Evolutionary conservation across 2,888 invertebrate genomes (phyloP).

Genomic region (Acanthosepion lycidas): DNA sequence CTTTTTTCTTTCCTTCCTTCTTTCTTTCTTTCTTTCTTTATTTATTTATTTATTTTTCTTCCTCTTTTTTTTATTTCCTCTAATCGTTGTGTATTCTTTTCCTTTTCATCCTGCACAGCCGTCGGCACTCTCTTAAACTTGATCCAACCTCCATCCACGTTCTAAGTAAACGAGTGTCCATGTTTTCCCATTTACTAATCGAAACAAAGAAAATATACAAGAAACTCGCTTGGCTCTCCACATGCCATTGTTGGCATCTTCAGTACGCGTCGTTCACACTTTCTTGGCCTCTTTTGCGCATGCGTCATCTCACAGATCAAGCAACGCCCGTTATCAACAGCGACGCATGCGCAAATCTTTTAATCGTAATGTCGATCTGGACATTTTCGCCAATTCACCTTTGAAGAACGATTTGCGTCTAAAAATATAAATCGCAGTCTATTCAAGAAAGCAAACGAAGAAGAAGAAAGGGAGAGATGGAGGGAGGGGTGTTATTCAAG

Average conservation of each 20-base stretch:
- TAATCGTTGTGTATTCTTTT: not conserved
- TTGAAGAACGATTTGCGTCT: not conserved
- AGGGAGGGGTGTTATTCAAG: not conserved
- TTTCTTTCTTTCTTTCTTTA: not conserved
- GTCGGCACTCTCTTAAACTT: not conserved
- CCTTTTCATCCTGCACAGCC: not conserved
- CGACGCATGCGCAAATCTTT: not conserved
- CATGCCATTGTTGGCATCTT: not conserved
- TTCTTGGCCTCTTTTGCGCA: not conserved
- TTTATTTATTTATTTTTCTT: too few species aligned
- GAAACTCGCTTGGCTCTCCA: not conserved
- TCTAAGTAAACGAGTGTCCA: not conserved
- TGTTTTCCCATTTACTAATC: not conserved
- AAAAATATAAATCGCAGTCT: not conserved
- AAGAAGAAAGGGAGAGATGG: too few species aligned
- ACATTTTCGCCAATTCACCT: not conserved
- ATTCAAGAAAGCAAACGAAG: not conserved
- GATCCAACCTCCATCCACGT: not conserved
- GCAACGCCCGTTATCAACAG: not conserved
- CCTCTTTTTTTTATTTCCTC: not conserved
- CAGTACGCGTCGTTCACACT: not conserved
- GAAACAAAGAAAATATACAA: not conserved
- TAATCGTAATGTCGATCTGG: not conserved
- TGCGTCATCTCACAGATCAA: not conserved
- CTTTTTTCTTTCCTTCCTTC: not conserved